A percentile compares a stretch with the other conserved stretches of the same genome.
Conservation (phyloP, 23 tunicate genomes). For the Diplosoma virens region DNA sequence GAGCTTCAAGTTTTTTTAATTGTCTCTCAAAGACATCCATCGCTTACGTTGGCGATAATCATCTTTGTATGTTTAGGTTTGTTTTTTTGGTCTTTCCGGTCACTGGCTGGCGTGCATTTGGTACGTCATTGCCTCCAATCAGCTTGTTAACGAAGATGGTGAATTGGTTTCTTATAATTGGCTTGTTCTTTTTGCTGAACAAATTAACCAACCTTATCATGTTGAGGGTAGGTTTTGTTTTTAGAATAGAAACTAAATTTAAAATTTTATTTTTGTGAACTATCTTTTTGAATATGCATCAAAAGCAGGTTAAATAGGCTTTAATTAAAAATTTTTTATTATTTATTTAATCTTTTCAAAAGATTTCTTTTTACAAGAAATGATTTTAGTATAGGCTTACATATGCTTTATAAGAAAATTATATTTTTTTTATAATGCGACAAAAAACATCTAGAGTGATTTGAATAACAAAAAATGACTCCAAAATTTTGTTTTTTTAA, state of each 20-base stretch:
- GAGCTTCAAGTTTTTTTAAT: too few species aligned
- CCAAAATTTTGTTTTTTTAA: too few species aligned
- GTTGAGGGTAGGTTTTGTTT: conserved; percentile 31
- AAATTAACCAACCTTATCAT: conserved; percentile 40
- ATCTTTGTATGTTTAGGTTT: conserved; percentile 44
- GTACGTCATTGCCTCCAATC: conserved; percentile 73
- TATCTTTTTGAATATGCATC: too few species aligned
- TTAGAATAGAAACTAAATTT: background rate
- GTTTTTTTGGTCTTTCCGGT: conserved; percentile 92
- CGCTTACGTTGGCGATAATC: background rate
- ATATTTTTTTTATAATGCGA: too few species aligned
- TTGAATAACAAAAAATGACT: too few species aligned
- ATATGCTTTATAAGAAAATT: too few species aligned
- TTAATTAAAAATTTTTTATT: too few species aligned
- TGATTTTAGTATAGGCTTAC: too few species aligned
- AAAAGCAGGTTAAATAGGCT: too few species aligned
- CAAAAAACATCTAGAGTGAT: too few species aligned
- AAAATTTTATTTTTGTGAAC: background rate
- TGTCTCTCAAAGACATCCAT: background rate
- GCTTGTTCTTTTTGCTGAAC: conserved; percentile 53
- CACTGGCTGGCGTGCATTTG: conserved; percentile 99
- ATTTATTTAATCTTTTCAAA: too few species aligned
- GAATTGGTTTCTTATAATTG: conserved; percentile 44
- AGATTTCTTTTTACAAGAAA: too few species aligned
- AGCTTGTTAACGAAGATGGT: background rate